These are phyloP conservation scores for Cercopithecus mona DNA, from an alignment of 2,113 vertebrate species.

Conservation along the genomic window DNA sequence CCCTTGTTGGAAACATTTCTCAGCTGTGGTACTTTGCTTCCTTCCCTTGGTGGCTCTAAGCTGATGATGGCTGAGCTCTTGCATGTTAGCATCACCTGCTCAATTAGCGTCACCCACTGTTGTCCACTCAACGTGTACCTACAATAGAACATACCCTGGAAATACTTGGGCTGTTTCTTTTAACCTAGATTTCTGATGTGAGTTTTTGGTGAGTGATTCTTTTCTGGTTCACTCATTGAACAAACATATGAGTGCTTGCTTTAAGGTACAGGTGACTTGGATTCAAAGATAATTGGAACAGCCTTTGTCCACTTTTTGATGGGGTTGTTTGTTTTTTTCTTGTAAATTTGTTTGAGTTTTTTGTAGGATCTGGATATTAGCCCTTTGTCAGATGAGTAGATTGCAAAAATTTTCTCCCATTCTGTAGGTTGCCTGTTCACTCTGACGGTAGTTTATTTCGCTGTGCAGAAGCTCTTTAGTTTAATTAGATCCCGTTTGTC, in stretches of 20 bases:
- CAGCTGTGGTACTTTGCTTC: not conserved
- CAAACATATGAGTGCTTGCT: not conserved
- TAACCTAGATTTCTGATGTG: slow-evolving; percentile 11
- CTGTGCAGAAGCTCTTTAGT: no score
- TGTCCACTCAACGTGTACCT: not conserved
- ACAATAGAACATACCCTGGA: not conserved
- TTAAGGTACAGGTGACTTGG: not conserved
- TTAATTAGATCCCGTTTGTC: no score
- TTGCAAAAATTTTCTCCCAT: no score
- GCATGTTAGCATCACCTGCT: not conserved
- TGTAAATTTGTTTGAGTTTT: no score
- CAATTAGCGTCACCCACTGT: not conserved
- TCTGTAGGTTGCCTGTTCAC: no score
- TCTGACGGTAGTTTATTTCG: no score
- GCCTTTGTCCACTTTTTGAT: no score
- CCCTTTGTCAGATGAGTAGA: no score
- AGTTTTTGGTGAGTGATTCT: not conserved
- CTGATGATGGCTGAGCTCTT: not conserved
- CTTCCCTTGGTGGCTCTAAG: not conserved
- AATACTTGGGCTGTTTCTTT: not conserved
- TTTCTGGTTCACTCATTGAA: slow-evolving; percentile 1
- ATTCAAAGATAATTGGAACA: slow-evolving; percentile 27
- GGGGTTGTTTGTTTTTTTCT: no score
- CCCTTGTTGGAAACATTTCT: not conserved
- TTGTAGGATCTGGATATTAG: no score